Percentiles rank a stretch among this genome's conserved stretches.
These are phyloP conservation scores for Drosophila albomicans DNA, from an alignment of 1,140 invertebrate species.

Conservation along the genomic window DNA sequence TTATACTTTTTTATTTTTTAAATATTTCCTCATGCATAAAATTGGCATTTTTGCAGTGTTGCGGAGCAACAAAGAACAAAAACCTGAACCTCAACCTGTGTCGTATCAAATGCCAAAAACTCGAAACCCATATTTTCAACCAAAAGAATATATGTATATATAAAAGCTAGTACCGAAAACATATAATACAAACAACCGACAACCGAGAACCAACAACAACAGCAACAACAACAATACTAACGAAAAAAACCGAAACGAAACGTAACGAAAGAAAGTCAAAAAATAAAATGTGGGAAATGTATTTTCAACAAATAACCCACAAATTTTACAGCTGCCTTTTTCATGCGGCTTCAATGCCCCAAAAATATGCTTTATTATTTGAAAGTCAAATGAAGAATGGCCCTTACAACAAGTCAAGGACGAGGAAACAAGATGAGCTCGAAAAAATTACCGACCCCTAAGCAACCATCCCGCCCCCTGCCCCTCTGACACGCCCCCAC, in stretches of 20 bases:
- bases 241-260: not conserved
- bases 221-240: not conserved
- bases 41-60: slow-evolving; percentile 73
- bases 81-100: slow-evolving; percentile 32
- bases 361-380: slow-evolving; percentile 74
- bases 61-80: slow-evolving; percentile 48
- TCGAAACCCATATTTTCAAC: slow-evolving; percentile 44
- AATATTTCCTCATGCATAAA: slow-evolving; percentile 79
- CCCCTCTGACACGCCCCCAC: not conserved
- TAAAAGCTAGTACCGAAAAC: slow-evolving; percentile 10
- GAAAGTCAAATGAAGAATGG: slow-evolving; percentile 73
- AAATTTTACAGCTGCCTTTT: slow-evolving; percentile 75
- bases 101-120: slow-evolving; percentile 56
- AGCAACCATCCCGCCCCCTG: slow-evolving; percentile 33
- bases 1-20: slow-evolving; percentile 72
- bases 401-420: slow-evolving; percentile 63
- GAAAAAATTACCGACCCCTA: slow-evolving; percentile 49
- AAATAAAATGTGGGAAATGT: slow-evolving; percentile 68
- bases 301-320: slow-evolving; percentile 71
- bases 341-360: slow-evolving; percentile 59
- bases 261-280: slow-evolving; percentile 35
- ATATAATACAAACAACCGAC: not conserved
- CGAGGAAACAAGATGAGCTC: slow-evolving; percentile 55
- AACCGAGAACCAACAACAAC: not conserved
- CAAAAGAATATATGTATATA: not conserved